Percentiles rank a stretch among this genome's conserved stretches.
These are phyloP conservation scores for Poecile montanus DNA, from an alignment of 2,797 vertebrate species.

Conservation along the genomic window DNA sequence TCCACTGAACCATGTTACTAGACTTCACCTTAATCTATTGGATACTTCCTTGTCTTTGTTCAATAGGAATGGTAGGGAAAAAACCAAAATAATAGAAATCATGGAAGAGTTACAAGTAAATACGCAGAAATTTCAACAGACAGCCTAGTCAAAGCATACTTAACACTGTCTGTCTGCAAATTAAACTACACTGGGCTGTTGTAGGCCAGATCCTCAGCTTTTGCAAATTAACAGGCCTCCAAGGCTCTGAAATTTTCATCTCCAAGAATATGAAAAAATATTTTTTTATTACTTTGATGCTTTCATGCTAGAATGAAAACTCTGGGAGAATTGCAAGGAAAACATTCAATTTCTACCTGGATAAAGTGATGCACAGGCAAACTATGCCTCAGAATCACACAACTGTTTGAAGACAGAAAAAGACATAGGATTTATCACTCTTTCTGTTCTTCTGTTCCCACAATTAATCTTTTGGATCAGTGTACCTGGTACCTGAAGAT, in stretches of 20 bases:
- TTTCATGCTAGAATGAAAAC: constrained; percentile 8
- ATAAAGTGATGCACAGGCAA: not conserved
- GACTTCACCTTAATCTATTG: constrained; percentile 42
- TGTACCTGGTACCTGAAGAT: not conserved
- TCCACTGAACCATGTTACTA: constrained; percentile 50
- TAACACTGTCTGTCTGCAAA: not conserved
- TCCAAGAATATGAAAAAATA: not conserved
- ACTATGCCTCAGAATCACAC: not conserved
- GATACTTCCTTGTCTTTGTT: constrained; percentile 60
- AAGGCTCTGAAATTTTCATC: not conserved
- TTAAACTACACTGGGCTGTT: not conserved
- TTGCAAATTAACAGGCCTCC: constrained; percentile 10
- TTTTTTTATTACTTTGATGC: not conserved
- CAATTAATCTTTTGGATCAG: not conserved
- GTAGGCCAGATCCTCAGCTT: not conserved
- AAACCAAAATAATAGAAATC: not conserved
- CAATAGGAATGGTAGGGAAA: not conserved
- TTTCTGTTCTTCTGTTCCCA: not conserved
- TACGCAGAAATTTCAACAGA: constrained; percentile 1
- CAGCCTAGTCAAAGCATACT: not conserved
- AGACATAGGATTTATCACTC: not conserved
- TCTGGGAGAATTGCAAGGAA: not conserved
- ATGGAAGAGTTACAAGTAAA: constrained; percentile 26
- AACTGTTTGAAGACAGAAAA: not conserved
- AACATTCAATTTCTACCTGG: not conserved